Conservation (phyloP, 1,140 invertebrate species). For the Zaprionus kolodkinae region DNA sequence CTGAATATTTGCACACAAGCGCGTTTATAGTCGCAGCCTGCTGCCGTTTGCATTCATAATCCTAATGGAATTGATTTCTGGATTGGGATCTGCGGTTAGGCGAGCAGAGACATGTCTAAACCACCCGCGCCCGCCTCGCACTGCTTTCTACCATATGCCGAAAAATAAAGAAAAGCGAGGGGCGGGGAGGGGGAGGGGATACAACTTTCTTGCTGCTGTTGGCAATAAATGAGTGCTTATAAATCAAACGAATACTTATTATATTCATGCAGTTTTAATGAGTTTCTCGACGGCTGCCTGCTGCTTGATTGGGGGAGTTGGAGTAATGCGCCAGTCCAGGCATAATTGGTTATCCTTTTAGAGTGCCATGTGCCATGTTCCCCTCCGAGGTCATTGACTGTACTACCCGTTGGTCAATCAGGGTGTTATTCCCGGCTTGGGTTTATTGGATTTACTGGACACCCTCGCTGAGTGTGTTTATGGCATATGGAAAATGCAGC, state of each 20-base stretch:
- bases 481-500: slow-evolving; percentile 1
- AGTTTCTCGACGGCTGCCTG: slow-evolving; percentile 56
- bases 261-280: slow-evolving; percentile 83
- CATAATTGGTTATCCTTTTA: slow-evolving; percentile 75
- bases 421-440: background rate
- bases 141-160: slow-evolving; percentile 67
- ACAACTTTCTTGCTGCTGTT: slow-evolving; percentile 22
- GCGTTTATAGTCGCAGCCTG: slow-evolving; percentile 76
- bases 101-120: slow-evolving; percentile 15
- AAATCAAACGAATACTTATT: slow-evolving; percentile 78
- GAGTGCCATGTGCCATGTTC: slow-evolving; percentile 38
- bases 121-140: background rate
- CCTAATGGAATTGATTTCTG: slow-evolving; percentile 80
- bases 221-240: slow-evolving; percentile 73
- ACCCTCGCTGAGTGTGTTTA: background rate
- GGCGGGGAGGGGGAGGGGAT: background rate
- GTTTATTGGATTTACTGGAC: background rate
- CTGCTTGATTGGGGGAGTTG: slow-evolving; percentile 14
- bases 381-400: slow-evolving; percentile 60
- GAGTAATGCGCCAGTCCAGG: slow-evolving; percentile 59
- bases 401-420: slow-evolving; percentile 11
- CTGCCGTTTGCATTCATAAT: slow-evolving; percentile 79
- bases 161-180: background rate
- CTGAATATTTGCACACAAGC: slow-evolving; percentile 81
- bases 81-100: slow-evolving; percentile 62